These are phyloP conservation scores for Dinomys branickii DNA, from an alignment of 2,113 vertebrate species.

Conservation along the genomic window DNA sequence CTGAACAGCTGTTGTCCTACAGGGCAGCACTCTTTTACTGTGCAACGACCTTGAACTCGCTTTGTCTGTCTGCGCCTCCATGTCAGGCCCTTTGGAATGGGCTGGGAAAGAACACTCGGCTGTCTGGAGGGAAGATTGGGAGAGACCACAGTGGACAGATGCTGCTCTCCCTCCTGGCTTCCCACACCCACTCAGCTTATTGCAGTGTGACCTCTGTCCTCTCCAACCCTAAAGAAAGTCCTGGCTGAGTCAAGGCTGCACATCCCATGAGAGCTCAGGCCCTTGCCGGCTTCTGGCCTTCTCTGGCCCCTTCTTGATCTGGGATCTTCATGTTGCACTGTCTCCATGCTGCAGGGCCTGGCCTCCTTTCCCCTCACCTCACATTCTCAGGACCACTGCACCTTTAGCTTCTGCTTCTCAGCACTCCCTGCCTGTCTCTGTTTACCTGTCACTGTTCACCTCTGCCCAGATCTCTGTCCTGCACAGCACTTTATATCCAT, in stretches of 20 bases:
- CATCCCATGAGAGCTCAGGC: not conserved
- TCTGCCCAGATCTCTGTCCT: not conserved
- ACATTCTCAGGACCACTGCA: not conserved
- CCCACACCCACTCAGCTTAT: not conserved
- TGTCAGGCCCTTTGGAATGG: not conserved
- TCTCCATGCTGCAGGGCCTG: not conserved
- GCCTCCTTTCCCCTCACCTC: not conserved
- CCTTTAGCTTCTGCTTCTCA: not conserved
- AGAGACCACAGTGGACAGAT: not conserved
- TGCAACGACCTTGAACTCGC: not conserved
- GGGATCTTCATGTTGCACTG: not conserved
- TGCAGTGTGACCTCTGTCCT: not conserved
- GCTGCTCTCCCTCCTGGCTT: not conserved
- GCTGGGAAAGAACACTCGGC: not conserved
- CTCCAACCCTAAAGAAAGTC: not conserved
- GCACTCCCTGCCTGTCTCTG: not conserved
- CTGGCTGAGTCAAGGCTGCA: not conserved
- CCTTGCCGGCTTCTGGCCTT: not conserved
- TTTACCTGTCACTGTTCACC: not conserved
- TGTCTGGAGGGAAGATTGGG: not conserved
- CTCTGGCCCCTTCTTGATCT: not conserved
- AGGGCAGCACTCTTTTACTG: not conserved
- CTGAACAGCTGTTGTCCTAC: not conserved
- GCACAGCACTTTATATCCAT: not conserved
- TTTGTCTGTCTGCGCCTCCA: not conserved